These are phyloP conservation scores for Zosterops lateralis DNA, from an alignment of 2,113 vertebrate genomes.

Conservation along the genomic window DNA sequence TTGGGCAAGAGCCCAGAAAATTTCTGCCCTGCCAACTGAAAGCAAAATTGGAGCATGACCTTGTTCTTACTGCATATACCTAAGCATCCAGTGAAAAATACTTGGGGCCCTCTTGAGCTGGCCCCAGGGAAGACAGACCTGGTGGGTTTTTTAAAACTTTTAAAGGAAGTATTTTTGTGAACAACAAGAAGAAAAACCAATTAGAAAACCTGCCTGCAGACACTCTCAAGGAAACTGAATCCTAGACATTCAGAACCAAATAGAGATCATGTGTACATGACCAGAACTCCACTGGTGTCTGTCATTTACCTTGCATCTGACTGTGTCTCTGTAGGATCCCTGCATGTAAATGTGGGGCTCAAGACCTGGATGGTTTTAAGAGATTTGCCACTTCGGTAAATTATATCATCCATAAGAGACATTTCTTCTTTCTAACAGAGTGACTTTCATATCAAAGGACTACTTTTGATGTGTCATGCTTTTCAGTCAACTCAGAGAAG, in stretches of 20 bases:
- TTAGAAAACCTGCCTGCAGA: slow-evolving; percentile 1
- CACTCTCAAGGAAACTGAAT: slow-evolving; percentile 29
- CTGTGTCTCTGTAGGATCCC: background rate
- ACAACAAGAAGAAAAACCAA: background rate
- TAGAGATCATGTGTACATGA: too few species aligned
- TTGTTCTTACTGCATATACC: background rate
- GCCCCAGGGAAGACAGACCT: background rate
- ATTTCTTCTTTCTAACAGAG: slow-evolving; percentile 1
- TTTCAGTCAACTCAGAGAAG: slow-evolving; percentile 58
- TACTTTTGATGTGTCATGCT: slow-evolving; percentile 29
- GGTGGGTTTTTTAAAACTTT: background rate
- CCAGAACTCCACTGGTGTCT: background rate
- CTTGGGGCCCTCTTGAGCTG: background rate
- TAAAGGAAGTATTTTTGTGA: slow-evolving; percentile 5
- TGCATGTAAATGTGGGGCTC: background rate
- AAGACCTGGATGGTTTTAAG: slow-evolving; percentile 32
- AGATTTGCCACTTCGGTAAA: slow-evolving; percentile 42
- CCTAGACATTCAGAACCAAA: slow-evolving; percentile 5
- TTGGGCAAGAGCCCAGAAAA: background rate
- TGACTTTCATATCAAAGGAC: background rate
- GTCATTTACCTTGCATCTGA: background rate
- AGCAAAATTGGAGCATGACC: background rate
- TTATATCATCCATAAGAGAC: slow-evolving; percentile 4
- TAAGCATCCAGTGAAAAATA: background rate
- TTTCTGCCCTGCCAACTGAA: background rate